A percentile compares a stretch with the other conserved stretches of the same genome.
Conservation (phyloP, 2,797 vertebrate genomes). For the Ctenopoma kingsleyae region DNA sequence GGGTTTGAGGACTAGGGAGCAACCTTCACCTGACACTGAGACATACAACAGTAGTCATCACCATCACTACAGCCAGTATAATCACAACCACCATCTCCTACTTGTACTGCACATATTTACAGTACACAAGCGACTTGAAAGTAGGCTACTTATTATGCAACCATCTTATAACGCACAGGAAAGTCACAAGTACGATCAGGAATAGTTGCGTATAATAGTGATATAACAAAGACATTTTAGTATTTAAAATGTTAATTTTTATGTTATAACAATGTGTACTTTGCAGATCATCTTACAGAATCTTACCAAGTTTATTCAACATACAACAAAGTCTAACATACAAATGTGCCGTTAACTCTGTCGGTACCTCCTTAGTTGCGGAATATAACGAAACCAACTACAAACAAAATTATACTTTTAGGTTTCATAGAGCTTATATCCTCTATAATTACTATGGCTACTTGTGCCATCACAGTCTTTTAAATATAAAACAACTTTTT, state of each 20-base stretch:
- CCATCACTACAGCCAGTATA: not conserved
- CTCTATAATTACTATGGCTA: no score
- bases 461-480: not conserved
- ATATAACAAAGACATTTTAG: no score
- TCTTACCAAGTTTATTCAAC: not conserved
- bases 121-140: not conserved
- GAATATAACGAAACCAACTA: not conserved
- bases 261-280: not conserved
- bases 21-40: conserved; percentile 83
- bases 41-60: conserved; percentile 31
- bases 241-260: no score
- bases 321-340: not conserved
- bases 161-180: conserved; percentile 10
- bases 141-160: conserved; percentile 33
- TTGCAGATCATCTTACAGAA: not conserved
- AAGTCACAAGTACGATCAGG: not conserved
- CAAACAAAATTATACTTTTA: not conserved
- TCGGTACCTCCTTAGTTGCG: not conserved
- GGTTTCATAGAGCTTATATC: not conserved
- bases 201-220: not conserved
- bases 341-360: not conserved
- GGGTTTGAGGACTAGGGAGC: conserved; percentile 85
- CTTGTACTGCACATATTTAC: not conserved
- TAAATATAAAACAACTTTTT: not conserved
- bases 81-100: not conserved